These are phyloP conservation scores for Leguminivora glycinivorella DNA, from an alignment of 1,140 invertebrate species.

Conservation along the genomic window DNA sequence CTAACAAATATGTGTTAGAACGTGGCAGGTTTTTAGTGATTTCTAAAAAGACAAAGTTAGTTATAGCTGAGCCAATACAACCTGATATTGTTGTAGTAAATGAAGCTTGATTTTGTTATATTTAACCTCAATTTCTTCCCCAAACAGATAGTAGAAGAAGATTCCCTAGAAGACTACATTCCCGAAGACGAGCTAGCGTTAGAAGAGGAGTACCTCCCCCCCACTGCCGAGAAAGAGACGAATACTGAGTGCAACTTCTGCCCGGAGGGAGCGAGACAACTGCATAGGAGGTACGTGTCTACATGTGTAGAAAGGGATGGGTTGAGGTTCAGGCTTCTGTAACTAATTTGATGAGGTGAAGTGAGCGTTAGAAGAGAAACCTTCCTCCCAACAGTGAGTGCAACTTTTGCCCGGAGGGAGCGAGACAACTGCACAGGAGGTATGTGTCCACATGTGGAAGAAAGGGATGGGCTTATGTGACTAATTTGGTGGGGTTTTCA, in stretches of 20 bases:
- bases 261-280: slow-evolving; percentile 84
- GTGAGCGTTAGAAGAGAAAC: slow-evolving; percentile 63
- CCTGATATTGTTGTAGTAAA: too few relatives aligned
- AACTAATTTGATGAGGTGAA: not conserved
- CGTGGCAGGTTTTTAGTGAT: too few relatives aligned
- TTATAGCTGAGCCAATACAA: too few relatives aligned
- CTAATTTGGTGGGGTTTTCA: not conserved
- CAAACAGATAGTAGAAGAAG: slow-evolving; percentile 76
- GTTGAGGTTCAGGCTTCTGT: slow-evolving; percentile 9
- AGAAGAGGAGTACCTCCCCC: slow-evolving; percentile 64
- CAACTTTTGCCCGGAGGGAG: slow-evolving; percentile 90
- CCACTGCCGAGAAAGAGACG: slow-evolving; percentile 93
- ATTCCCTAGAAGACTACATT: slow-evolving; percentile 78
- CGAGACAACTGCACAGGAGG: slow-evolving; percentile 74
- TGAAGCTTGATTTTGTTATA: not conserved
- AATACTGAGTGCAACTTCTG: slow-evolving; percentile 96
- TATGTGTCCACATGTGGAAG: slow-evolving; percentile 35
- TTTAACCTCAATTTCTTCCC: not conserved
- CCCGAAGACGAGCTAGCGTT: slow-evolving; percentile 70
- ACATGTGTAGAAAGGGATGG: slow-evolving; percentile 3
- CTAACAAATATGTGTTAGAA: too few relatives aligned
- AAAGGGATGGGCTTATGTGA: slow-evolving; percentile 4
- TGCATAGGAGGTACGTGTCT: slow-evolving; percentile 63
- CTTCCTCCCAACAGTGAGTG: slow-evolving; percentile 92
- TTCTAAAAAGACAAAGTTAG: too few relatives aligned